Evolutionary conservation across 2,888 invertebrate species (phyloP).

Genomic region (Habrosyne pyritoides): DNA sequence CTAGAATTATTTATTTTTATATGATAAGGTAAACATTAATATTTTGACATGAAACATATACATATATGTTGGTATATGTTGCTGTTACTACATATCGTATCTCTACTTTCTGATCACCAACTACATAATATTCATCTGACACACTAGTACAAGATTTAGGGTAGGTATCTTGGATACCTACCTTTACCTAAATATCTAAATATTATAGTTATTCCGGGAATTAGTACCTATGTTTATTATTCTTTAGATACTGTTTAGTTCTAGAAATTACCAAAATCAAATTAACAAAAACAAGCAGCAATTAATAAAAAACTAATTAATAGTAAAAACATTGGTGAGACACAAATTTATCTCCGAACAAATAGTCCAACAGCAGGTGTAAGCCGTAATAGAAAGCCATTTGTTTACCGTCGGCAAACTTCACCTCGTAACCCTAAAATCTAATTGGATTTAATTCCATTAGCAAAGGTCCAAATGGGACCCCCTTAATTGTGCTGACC

Average conservation of each 20-base stretch:
- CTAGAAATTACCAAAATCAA: background rate
- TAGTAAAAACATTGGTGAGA: slow-evolving; percentile 51
- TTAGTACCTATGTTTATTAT: too few species aligned
- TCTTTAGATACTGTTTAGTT: too few species aligned
- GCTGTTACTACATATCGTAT: too few species aligned
- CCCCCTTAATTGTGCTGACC: slow-evolving; percentile 80
- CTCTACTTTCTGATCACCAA: too few species aligned
- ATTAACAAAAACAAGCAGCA: slow-evolving; percentile 19
- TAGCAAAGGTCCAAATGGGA: slow-evolving; percentile 79
- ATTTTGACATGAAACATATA: too few species aligned
- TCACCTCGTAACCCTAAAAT: slow-evolving; percentile 82
- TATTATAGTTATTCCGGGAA: too few species aligned
- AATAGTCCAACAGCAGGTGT: slow-evolving; percentile 69
- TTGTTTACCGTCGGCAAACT: slow-evolving; percentile 79
- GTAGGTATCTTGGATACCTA: too few species aligned
- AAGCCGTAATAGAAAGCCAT: slow-evolving; percentile 70
- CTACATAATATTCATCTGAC: too few species aligned
- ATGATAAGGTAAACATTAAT: too few species aligned
- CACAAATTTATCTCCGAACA: slow-evolving; percentile 60
- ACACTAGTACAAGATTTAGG: too few species aligned
- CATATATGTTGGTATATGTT: too few species aligned
- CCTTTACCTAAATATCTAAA: too few species aligned
- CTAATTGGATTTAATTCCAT: slow-evolving; percentile 84
- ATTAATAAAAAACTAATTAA: slow-evolving; percentile 47
- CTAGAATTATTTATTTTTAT: background rate